Evolutionary conservation across 2,888 invertebrate species (phyloP), one percentile per base, ranked within the genome.

Genomic region (Caenorhabditis doughertyi): DNA sequence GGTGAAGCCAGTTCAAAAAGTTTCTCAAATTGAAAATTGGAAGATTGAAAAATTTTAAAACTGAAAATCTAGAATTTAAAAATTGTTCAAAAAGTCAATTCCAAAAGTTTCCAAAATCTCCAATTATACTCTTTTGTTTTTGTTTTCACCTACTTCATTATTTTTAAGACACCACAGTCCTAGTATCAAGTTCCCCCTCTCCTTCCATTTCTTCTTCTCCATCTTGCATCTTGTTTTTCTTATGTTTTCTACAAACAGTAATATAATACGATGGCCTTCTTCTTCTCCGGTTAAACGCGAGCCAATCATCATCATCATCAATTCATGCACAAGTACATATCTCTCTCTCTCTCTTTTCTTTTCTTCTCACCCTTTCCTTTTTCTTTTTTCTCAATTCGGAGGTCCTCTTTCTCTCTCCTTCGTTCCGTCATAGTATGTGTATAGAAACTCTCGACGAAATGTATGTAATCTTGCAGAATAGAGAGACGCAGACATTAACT

Each of bases 291-390:
- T 47, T 27, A 49, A 79, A 79, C 56, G 62, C 42, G 58, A 76
- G 74, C 74, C 76, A 68, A 68, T 71, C 49, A 71, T 65, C 65
- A 74, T 76, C 74, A 60, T n/a, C n/a, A n/a, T n/a, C n/a, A n/a
- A n/a, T 76, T 76, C 67, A 68, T 74, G 74, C 74, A 68, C 76
- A 76, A 68, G 70, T 79, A 64, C 79, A 65, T 71, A 9, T 16
- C 58, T 64, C 55, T 62, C 53, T 29, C 79, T 44, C 64, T 47
- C 47, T 8, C 35, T 32, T 47, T 49, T 65, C 35, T 32, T 21
- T 35, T n/a, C 25, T 55, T n/a, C 56, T 18, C 3, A 56, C 9
- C 13, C 32, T 4, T 35, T 9, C 23, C 39, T 13, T 47, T 47
- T 35, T 35, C 35, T 9, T 9, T 5, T 9, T 35, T 35, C 9